These are phyloP conservation scores for Caloenas nicobarica DNA, from an alignment of 2,113 vertebrate genomes.

Conservation along the genomic window DNA sequence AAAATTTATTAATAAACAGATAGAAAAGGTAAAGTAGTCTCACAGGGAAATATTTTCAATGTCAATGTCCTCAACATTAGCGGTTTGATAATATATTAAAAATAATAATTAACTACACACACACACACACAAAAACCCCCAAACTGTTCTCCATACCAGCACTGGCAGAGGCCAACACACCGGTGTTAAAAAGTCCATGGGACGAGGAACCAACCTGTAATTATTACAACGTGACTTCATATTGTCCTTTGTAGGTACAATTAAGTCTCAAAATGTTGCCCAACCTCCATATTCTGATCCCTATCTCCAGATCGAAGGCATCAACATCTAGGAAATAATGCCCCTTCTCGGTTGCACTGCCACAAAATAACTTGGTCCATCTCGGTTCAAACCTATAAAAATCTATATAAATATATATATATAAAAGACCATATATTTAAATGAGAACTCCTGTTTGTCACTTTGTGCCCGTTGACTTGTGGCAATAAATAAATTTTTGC, in stretches of 20 bases:
- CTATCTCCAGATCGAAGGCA: not conserved
- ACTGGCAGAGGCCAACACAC: not conserved
- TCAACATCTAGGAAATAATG: accelerated
- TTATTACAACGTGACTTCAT: not conserved
- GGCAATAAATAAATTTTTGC: too few species aligned
- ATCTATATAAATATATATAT: not conserved
- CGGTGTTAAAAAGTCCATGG: not conserved
- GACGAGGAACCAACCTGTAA: not conserved
- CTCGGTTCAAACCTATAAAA: not conserved
- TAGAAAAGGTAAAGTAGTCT: not conserved
- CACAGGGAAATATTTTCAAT: not conserved
- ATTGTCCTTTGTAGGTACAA: not conserved
- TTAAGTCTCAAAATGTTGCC: not conserved
- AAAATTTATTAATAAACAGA: not conserved
- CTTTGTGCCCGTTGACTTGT: too few species aligned
- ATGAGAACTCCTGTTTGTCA: too few species aligned
- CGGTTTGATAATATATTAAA: not conserved
- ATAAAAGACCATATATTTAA: too few species aligned
- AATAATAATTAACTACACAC: not conserved
- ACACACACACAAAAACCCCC: not conserved
- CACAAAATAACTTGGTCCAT: not conserved
- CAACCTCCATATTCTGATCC: not conserved
- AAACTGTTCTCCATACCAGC: not conserved
- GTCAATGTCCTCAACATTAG: not conserved
- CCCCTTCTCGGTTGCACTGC: not conserved